Percentiles rank a stretch among this genome's conserved stretches.
phyloP scores from a whole-genome alignment of 1,140 invertebrate genomes.

The Pectinophora gossypiella region DNA sequence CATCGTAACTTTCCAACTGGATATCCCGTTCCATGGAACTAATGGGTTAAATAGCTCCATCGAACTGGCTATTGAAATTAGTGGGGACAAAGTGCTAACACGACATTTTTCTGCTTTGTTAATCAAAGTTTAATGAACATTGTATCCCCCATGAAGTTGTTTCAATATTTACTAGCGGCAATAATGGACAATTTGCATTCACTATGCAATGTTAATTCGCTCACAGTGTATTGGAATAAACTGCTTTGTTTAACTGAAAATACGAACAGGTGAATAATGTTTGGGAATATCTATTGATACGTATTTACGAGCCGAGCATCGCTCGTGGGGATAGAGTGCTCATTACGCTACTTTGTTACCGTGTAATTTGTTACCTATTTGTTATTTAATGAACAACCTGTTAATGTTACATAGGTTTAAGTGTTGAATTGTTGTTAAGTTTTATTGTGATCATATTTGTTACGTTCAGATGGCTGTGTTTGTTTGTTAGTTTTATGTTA shows the following conservation, averaged over 20 bases:
- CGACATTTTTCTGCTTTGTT: too few relatives aligned
- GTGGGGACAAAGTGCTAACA: too few relatives aligned
- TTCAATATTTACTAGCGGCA: neutral
- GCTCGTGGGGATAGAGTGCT: slow-evolving; percentile 50
- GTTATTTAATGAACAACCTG: slow-evolving; percentile 33
- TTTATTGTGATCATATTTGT: slow-evolving; percentile 55
- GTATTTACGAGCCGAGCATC: neutral
- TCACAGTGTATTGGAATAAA: neutral
- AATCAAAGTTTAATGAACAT: neutral
- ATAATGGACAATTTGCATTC: neutral
- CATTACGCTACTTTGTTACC: slow-evolving; percentile 45
- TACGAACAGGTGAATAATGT: neutral
- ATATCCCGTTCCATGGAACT: too few relatives aligned
- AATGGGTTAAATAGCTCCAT: too few relatives aligned
- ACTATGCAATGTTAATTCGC: neutral
- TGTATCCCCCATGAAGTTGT: neutral
- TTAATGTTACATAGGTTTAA: slow-evolving; percentile 64
- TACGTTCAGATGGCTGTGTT: slow-evolving; percentile 60
- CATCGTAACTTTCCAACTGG: too few relatives aligned
- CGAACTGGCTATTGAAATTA: too few relatives aligned
- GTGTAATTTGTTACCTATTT: slow-evolving; percentile 29
- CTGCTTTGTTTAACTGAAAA: neutral
- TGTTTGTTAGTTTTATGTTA: slow-evolving; percentile 74
- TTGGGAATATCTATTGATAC: too few relatives aligned
- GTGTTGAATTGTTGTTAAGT: slow-evolving; percentile 65